Evolutionary conservation across 2,113 vertebrate genomes (phyloP), one percentile per base, ranked within the genome.

Genomic region (Bambusicola thoracicus): DNA sequence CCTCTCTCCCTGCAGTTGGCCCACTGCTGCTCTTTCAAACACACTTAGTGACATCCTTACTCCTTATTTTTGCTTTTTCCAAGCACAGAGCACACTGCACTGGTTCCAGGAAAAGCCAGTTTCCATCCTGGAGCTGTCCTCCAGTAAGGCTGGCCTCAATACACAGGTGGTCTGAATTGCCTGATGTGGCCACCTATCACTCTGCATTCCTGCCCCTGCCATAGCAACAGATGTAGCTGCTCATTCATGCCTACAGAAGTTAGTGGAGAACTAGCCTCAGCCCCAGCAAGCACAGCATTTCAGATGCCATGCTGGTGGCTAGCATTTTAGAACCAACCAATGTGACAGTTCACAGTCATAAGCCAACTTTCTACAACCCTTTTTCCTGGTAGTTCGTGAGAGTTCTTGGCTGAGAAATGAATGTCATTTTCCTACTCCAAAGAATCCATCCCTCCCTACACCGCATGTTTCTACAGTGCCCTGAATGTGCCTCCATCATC

Each of bases 401-500:
- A 53, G 16, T 41, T 6, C 16, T 18, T 13, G 16, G 36, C 0
- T 74, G 46, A 46, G 20, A 41, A 7, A 38, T 20, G 1, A 53
- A 62, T 3, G 10, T 19, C 5, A 7, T 1, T 8, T 6, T 25
- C 7, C 43, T 68, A 4, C 43, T 77, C 63, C 68, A 36, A 11
- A 69, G 29, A 4, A 1, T 2, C 10, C 9, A 24, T 13, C 7
- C 4, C 59, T 56, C 67, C 34, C 48, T 41, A 8, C 27, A 1
- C 0, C 4, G 25, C 49, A 3, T 2, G 22, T 34, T 67, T 44
- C 27, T 8, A 8, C 11, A 44, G 13, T 0, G 40, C 32, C 2
- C 59, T 43, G 40, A 0, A 43, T 36, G 44, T 30, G 15, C 18
- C 7, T 24, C 0, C 0, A 10, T 7, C 63, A 85, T 32, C 58